A percentile compares a stretch with the other conserved stretches of the same genome.
Evolutionary conservation across 2,113 vertebrate genomes (phyloP).

Genomic region (Hyla sarda): DNA sequence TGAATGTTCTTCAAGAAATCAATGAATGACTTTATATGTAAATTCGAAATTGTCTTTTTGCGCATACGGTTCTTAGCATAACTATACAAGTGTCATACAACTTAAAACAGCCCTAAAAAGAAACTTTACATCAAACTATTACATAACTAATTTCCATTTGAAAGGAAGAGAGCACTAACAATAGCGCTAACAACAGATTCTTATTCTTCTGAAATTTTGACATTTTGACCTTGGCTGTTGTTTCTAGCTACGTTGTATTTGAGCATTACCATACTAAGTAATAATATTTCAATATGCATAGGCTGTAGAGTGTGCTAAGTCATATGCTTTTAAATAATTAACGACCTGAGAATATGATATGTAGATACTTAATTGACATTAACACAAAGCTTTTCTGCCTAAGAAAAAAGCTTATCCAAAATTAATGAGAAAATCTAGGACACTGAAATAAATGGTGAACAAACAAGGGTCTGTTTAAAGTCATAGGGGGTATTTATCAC

Average conservation of each 20-base stretch:
- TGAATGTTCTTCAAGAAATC: background rate
- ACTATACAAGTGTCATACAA: background rate
- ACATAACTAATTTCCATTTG: conserved; percentile 2
- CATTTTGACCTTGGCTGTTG: background rate
- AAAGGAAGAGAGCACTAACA: conserved; percentile 11
- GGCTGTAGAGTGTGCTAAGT: conserved; percentile 25
- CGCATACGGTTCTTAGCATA: background rate
- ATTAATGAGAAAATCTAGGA: conserved; percentile 23
- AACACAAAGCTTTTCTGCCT: conserved; percentile 26
- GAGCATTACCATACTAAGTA: background rate
- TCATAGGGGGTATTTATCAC: no score
- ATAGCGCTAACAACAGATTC: conserved; percentile 1
- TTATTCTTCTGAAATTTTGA: background rate
- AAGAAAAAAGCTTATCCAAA: conserved; percentile 31
- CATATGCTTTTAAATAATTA: conserved; percentile 50
- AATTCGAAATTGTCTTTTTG: no score
- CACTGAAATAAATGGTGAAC: conserved; percentile 24
- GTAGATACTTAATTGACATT: conserved; percentile 36
- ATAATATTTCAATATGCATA: conserved; percentile 22
- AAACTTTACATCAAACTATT: background rate
- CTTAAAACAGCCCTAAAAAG: background rate
- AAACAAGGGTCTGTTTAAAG: conserved; percentile 24
- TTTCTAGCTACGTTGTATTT: conserved; percentile 27
- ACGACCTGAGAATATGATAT: conserved; percentile 27
- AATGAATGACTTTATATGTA: background rate